Conservation (phyloP, 2,797 vertebrate species). For the Sitta carolinensis region DNA sequence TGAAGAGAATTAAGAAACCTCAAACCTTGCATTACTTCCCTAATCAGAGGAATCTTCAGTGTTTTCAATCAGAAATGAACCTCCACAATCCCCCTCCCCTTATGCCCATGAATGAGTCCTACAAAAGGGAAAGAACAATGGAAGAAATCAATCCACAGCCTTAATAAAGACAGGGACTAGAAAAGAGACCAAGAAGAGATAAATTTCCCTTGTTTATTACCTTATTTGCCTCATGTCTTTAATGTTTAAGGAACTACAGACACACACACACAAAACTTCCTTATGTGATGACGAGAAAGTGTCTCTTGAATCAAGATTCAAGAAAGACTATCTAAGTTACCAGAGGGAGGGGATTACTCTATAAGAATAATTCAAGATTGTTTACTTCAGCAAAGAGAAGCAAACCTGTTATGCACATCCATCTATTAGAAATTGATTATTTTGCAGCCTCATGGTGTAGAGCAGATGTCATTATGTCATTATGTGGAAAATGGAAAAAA, state of each 20-base stretch:
- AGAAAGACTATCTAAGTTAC: background rate
- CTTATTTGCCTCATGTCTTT: background rate
- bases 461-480: background rate
- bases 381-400: background rate
- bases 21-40: background rate
- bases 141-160: background rate
- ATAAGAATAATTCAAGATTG: background rate
- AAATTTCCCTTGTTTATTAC: background rate
- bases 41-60: background rate
- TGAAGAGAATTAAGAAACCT: background rate
- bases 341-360: fast-evolving
- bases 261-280: background rate
- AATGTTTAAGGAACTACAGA: background rate
- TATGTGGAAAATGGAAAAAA: background rate
- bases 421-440: background rate
- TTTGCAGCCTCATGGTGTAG: background rate
- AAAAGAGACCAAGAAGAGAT: background rate
- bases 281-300: background rate
- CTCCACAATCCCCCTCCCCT: fast-evolving
- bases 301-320: background rate
- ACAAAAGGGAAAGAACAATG: background rate
- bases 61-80: background rate
- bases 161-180: background rate
- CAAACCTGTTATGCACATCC: background rate
- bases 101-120: background rate